Evolutionary conservation across 2,888 invertebrate genomes (phyloP).

Genomic region (Dioctria rufipes): DNA sequence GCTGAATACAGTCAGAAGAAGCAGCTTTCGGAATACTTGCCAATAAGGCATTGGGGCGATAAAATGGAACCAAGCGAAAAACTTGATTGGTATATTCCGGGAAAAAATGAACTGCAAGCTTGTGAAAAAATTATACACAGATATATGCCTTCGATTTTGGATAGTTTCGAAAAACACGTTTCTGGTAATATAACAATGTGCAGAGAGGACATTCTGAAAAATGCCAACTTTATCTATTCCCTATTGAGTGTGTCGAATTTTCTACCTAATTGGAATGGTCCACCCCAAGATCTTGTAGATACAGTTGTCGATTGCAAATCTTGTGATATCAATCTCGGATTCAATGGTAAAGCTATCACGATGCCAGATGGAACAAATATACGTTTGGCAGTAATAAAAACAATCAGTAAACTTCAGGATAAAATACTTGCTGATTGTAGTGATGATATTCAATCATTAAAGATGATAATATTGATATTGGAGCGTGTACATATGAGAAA

Average conservation of each 20-base stretch:
- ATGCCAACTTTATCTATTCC: constrained; percentile 72
- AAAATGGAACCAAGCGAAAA: constrained; percentile 74
- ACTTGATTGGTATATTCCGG: constrained; percentile 86
- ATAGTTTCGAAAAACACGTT: constrained; percentile 75
- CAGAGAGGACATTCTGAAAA: constrained; percentile 78
- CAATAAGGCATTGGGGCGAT: constrained; percentile 86
- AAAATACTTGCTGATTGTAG: constrained; percentile 78
- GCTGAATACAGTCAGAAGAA: constrained; percentile 75
- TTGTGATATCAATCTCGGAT: constrained; percentile 72
- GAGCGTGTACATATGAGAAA: constrained; percentile 58
- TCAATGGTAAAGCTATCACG: constrained; percentile 69
- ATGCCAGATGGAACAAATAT: constrained; percentile 82
- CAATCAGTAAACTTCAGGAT: constrained; percentile 77
- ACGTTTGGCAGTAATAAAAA: constrained; percentile 75
- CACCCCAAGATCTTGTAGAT: constrained; percentile 65
- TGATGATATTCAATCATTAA: constrained; percentile 86
- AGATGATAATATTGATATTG: constrained; percentile 73
- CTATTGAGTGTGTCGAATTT: constrained; percentile 79
- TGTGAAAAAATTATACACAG: constrained; percentile 78
- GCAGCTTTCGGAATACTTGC: constrained; percentile 79
- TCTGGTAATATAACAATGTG: constrained; percentile 73
- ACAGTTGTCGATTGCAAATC: constrained; percentile 52
- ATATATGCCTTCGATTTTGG: constrained; percentile 79
- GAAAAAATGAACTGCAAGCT: constrained; percentile 77
- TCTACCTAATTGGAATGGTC: constrained; percentile 81